Conservation (phyloP, 2,888 invertebrate species). For the Branchipolynoe longqiensis region DNA sequence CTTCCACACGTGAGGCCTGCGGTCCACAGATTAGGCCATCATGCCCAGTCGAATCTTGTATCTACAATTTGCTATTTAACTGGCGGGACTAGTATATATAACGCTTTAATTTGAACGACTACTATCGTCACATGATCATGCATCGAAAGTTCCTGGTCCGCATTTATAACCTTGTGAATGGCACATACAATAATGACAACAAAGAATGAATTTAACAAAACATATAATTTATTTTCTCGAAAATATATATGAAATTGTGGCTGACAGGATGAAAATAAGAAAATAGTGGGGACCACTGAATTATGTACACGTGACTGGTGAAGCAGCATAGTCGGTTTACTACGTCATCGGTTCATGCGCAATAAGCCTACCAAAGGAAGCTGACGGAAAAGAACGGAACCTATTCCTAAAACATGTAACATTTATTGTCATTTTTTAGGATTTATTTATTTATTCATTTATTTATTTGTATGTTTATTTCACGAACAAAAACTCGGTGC, state of each 20-base stretch:
- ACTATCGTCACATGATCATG: no score
- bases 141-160: no score
- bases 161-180: no score
- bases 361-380: neutral
- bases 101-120: no score
- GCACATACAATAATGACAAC: conserved; percentile 2
- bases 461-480: no score
- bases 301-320: conserved; percentile 16
- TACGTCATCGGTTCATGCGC: conserved; percentile 11
- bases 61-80: no score
- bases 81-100: no score
- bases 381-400: neutral
- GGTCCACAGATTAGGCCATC: no score
- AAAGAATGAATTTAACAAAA: conserved; percentile 32
- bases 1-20: no score
- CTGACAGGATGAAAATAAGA: conserved; percentile 13
- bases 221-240: conserved; percentile 44
- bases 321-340: neutral
- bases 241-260: conserved; percentile 24
- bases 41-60: no score
- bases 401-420: neutral
- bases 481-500: conserved; percentile 9
- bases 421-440: neutral
- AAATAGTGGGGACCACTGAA: conserved; percentile 4
- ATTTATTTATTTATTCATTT: no score